Percentiles rank a stretch among this genome's conserved stretches.
These are phyloP conservation scores for Pseudomyrmex sp. DNA, from an alignment of 1,140 invertebrate species.

Conservation along the genomic window DNA sequence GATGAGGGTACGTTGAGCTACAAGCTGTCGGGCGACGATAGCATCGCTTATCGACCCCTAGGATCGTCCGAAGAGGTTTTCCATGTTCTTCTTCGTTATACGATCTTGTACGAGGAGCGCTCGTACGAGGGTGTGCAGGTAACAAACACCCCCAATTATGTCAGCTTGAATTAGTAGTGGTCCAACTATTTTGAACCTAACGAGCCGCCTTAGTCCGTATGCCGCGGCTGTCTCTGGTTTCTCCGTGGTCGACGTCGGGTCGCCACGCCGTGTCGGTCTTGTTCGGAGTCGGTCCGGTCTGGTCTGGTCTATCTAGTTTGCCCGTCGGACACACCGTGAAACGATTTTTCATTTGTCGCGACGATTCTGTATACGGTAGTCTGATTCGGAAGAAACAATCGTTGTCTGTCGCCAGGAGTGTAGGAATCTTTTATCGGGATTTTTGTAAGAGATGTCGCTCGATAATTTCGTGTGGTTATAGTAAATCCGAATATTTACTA, in stretches of 20 bases:
- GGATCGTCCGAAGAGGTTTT: slow-evolving; percentile 84
- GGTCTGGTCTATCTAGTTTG: not conserved
- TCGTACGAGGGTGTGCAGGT: slow-evolving; percentile 81
- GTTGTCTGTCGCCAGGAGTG: slow-evolving; percentile 27
- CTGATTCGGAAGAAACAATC: slow-evolving; percentile 49
- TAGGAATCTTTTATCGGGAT: not conserved
- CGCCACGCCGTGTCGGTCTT: slow-evolving; percentile 14
- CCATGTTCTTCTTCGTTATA: slow-evolving; percentile 85
- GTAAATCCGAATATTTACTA: not conserved
- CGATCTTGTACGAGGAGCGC: slow-evolving; percentile 81
- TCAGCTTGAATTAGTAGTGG: slow-evolving; percentile 84
- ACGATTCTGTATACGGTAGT: slow-evolving; percentile 70
- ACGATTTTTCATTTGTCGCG: slow-evolving; percentile 79
- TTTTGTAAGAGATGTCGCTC: not conserved
- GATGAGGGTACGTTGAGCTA: slow-evolving; percentile 76
- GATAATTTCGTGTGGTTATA: slow-evolving; percentile 5
- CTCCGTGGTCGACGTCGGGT: slow-evolving; percentile 15
- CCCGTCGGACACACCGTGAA: slow-evolving; percentile 51
- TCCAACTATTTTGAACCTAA: slow-evolving; percentile 80
- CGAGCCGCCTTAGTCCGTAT: slow-evolving; percentile 74
- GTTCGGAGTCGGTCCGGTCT: slow-evolving; percentile 5
- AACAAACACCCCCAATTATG: slow-evolving; percentile 85
- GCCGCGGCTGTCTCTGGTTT: slow-evolving; percentile 46
- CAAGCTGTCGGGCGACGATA: slow-evolving; percentile 83
- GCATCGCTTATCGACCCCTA: slow-evolving; percentile 82